Base-by-base conservation (phyloP, 2,888 invertebrate genomes). In the Ophion costatus region DNA sequence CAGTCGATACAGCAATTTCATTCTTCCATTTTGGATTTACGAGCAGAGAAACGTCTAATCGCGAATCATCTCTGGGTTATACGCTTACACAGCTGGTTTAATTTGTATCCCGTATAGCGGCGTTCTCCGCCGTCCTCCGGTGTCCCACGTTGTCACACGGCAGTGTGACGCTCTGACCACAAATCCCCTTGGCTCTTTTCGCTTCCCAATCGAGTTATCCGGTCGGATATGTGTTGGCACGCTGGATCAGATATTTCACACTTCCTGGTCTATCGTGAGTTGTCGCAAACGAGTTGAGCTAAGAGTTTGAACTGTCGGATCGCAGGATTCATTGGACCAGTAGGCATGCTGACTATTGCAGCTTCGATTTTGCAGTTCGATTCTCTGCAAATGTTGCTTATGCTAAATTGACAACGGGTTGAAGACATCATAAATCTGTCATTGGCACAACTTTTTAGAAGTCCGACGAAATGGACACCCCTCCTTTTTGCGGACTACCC, bases 11-110 rank as follows among this genome's bases (percentile, higher is more conserved):
- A 14, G 51, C 51, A 51, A 51, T 51, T 51, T 17, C 51, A 51
- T 51, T 14, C 57, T 61, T 51, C 45, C 69, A 22, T 14, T 78
- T 45, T 11, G 33, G 29, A 59, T 20, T 69, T 42, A 45, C 22
- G 42, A 67, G 38, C 33, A 38, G 45, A 38, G 61, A 45, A 61
- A 59, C 69, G 59, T 61, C 45, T 33, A 45, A 57, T 20, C 51
- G 33, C 57, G 57, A 59, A 69, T 42, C 61, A 29, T 24, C n/a
- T 59, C 33, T 45, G 24, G 38, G 45, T 45, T 69, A 61, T 45
- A 57, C 45, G 67, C 22, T 17, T 51, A 17, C 51, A 51, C 17
- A 17, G 51, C 51, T 51, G 11, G 51, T 51, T 14, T 51, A 51
- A 51, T 51, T 11, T 14, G 51, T 51, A 51, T 51, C 17, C 51